phyloP scores from a whole-genome alignment of 2,888 invertebrate genomes.

The Rhyacophila evoluta region DNA sequence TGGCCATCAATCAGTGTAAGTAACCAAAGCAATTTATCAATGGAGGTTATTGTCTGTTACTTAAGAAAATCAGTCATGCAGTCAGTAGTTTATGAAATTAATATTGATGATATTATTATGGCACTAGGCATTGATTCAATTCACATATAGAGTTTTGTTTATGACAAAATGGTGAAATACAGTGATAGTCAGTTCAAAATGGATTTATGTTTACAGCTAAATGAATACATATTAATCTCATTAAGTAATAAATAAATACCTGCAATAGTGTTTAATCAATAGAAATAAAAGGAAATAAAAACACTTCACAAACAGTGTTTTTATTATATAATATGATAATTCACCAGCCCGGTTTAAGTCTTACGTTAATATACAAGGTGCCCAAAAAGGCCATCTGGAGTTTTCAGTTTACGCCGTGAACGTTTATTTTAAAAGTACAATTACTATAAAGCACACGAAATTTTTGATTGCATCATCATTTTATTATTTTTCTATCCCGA shows the following conservation, averaged over 20 bases:
- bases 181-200: too few relatives aligned
- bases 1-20: too few relatives aligned
- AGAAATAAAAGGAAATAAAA: not conserved
- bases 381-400: conserved; percentile 21
- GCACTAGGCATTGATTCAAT: too few relatives aligned
- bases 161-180: too few relatives aligned
- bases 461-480: not conserved
- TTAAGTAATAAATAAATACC: too few relatives aligned
- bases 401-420: conserved; percentile 4
- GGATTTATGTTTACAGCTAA: too few relatives aligned
- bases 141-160: too few relatives aligned
- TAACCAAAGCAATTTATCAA: too few relatives aligned
- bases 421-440: not conserved
- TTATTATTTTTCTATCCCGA: not conserved
- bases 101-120: too few relatives aligned
- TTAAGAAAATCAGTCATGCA: not conserved
- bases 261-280: too few relatives aligned
- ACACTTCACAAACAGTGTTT: not conserved
- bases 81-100: too few relatives aligned
- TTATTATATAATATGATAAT: not conserved
- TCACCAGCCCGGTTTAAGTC: conserved; percentile 9
- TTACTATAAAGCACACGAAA: conserved; percentile 22
- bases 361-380: conserved; percentile 5
- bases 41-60: not conserved
- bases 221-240: too few relatives aligned